phyloP scores from a whole-genome alignment of 2,113 vertebrate genomes.

The Xiphophorus couchianus region DNA sequence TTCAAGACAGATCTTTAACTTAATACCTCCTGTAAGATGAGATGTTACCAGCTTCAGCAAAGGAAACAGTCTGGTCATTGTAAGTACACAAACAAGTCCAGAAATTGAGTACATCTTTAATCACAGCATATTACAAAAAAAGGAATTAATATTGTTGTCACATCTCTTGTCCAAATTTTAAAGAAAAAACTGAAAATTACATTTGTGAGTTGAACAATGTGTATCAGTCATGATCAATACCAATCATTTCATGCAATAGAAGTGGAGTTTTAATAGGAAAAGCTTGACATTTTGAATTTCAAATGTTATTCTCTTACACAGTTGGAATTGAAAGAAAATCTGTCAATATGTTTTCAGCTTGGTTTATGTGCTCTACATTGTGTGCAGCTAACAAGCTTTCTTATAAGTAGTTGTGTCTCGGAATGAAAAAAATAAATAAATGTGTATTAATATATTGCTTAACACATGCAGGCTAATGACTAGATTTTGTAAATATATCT shows the following conservation, averaged over 20 bases:
- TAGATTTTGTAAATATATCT: background rate
- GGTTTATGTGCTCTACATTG: background rate
- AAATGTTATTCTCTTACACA: slow-evolving; percentile 58
- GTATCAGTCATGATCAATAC: slow-evolving; percentile 74
- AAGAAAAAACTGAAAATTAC: slow-evolving; percentile 67
- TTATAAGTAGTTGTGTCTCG: no score
- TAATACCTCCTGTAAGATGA: slow-evolving; percentile 26
- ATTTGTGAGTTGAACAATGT: slow-evolving; percentile 68
- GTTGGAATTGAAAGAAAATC: slow-evolving; percentile 9
- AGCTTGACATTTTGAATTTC: slow-evolving; percentile 66
- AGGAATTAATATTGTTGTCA: slow-evolving; percentile 46
- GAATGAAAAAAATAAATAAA: background rate
- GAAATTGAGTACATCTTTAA: slow-evolving; percentile 9
- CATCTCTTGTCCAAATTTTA: slow-evolving; percentile 60
- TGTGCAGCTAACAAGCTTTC: background rate
- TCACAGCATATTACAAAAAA: slow-evolving; percentile 40
- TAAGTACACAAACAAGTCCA: background rate
- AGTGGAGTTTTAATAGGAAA: slow-evolving; percentile 48
- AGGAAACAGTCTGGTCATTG: slow-evolving; percentile 8
- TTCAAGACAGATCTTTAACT: slow-evolving; percentile 22
- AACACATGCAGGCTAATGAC: background rate
- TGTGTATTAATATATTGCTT: background rate
- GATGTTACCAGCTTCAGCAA: slow-evolving; percentile 35
- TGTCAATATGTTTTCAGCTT: background rate
- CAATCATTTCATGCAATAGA: slow-evolving; percentile 64